phyloP scores from a whole-genome alignment of 2,113 vertebrate genomes.

The Gopherus evgoodei region DNA sequence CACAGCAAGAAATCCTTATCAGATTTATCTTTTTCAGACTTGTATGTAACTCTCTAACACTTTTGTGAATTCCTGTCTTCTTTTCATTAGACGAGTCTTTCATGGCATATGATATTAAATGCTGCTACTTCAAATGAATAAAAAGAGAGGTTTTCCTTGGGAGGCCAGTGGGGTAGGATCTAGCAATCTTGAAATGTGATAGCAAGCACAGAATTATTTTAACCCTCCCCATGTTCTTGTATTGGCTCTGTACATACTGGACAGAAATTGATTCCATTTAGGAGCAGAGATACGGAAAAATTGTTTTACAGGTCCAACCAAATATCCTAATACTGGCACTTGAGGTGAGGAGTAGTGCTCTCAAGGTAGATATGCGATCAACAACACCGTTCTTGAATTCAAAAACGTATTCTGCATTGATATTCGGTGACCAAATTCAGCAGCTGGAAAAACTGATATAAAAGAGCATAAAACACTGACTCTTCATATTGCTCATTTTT shows the following conservation, averaged over 20 bases:
- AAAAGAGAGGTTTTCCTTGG: neutral
- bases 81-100: neutral
- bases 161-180: neutral
- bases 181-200: neutral
- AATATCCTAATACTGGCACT: neutral
- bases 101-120: neutral
- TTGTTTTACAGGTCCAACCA: neutral
- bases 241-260: neutral
- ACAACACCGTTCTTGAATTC: slow-evolving; percentile 9
- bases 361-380: slow-evolving; percentile 32
- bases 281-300: neutral
- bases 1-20: neutral
- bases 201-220: neutral
- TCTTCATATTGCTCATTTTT: slow-evolving; percentile 5
- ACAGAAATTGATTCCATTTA: neutral
- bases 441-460: neutral
- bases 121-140: neutral
- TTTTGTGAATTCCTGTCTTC: neutral
- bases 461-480: slow-evolving; percentile 18
- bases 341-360: neutral
- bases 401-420: slow-evolving; percentile 42
- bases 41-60: neutral
- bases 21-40: neutral
- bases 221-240: neutral
- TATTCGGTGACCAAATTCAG: slow-evolving; percentile 27